A percentile compares a stretch with the other conserved stretches of the same genome.
Evolutionary conservation across 2,113 vertebrate genomes (phyloP).

Genomic region (Ptilonorhynchus violaceus): DNA sequence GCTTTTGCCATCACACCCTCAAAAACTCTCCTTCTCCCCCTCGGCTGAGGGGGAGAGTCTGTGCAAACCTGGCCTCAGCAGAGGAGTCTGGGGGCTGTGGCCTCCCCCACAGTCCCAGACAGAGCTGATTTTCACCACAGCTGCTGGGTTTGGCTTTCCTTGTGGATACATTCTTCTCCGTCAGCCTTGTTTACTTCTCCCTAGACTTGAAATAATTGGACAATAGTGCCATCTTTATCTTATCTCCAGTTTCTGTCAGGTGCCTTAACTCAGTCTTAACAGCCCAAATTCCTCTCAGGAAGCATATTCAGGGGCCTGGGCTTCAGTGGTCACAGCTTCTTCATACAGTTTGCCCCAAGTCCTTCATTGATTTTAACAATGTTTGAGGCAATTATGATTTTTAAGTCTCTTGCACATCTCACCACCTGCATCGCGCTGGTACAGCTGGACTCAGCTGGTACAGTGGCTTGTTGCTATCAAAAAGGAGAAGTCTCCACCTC

Average conservation of each 20-base stretch:
- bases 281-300: background rate
- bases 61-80: background rate
- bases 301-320: background rate
- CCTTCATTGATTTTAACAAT: too few relatives aligned
- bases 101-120: rapidly evolving
- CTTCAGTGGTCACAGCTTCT: background rate
- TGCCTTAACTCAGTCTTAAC: background rate
- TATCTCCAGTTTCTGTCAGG: background rate
- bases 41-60: background rate
- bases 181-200: background rate
- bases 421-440: background rate
- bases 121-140: background rate
- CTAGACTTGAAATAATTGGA: background rate
- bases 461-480: background rate
- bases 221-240: background rate
- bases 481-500: background rate
- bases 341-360: background rate
- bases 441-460: background rate
- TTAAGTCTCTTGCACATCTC: background rate
- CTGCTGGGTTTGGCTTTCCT: background rate
- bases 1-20: rapidly evolving
- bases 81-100: background rate
- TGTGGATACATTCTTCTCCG: background rate
- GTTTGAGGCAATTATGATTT: background rate
- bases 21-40: background rate